These are phyloP conservation scores for Petromus typicus DNA, from an alignment of 2,113 vertebrate genomes.

Conservation along the genomic window DNA sequence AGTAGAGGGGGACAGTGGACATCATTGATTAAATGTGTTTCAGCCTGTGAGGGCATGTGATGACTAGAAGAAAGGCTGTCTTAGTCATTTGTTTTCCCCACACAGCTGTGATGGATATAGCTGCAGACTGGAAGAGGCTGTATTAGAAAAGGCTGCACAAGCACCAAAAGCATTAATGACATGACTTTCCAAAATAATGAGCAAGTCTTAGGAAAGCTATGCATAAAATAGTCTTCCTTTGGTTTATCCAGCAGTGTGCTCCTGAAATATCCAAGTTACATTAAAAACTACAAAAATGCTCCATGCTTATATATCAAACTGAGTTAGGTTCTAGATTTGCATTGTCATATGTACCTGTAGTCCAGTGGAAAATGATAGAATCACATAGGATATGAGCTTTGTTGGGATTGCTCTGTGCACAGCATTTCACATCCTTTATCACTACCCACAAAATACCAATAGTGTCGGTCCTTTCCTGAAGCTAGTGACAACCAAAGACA, in stretches of 20 bases:
- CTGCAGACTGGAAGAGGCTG: background rate
- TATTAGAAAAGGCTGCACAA: background rate
- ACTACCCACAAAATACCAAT: background rate
- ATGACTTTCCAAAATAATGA: background rate
- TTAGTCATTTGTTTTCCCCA: background rate
- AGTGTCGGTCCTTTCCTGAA: background rate
- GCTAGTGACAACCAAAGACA: background rate
- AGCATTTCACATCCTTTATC: background rate
- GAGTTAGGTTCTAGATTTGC: background rate
- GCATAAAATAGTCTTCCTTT: background rate
- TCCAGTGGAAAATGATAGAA: background rate
- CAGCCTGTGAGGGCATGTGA: background rate
- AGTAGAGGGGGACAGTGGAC: background rate
- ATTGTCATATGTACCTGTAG: background rate
- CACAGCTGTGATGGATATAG: background rate
- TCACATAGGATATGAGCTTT: fast-evolving
- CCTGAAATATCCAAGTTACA: background rate
- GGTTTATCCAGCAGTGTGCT: background rate
- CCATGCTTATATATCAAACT: background rate
- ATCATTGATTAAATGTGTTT: background rate
- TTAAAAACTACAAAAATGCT: background rate
- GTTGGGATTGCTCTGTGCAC: background rate
- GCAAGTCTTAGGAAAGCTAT: background rate
- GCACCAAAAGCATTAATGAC: background rate
- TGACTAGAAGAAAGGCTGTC: background rate